Evolutionary conservation across 2,797 vertebrate genomes (phyloP).

Genomic region (Mus minutoides): DNA sequence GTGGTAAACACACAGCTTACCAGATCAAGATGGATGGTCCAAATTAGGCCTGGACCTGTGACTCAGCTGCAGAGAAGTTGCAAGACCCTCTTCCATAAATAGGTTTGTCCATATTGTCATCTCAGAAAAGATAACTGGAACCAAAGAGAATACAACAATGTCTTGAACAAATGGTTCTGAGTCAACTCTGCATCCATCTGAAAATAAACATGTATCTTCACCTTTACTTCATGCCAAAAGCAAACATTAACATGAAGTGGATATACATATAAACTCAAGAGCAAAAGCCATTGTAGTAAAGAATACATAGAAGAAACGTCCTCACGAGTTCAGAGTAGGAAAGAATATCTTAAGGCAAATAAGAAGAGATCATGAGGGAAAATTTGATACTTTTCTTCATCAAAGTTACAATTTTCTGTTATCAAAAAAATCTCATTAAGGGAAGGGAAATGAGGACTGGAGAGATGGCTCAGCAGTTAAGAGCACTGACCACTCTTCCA

Average conservation of each 20-base stretch:
- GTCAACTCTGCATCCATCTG: neutral
- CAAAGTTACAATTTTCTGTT: neutral
- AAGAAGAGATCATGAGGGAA: neutral
- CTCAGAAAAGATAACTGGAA: neutral
- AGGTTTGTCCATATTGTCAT: neutral
- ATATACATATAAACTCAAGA: neutral
- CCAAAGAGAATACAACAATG: neutral
- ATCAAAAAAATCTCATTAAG: neutral
- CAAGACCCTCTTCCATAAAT: neutral
- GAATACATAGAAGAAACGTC: neutral
- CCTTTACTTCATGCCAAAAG: neutral
- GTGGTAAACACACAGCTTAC: no score
- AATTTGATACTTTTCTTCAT: neutral
- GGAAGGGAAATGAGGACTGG: neutral
- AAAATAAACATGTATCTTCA: neutral
- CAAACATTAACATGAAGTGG: neutral
- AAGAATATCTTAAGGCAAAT: neutral
- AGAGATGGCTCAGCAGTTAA: no score
- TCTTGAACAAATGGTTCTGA: neutral
- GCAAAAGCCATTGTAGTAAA: neutral
- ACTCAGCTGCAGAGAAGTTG: neutral
- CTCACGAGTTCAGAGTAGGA: neutral
- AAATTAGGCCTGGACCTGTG: neutral
- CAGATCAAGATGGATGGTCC: neutral
- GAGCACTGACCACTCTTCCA: no score